Conservation (phyloP, 2,113 vertebrate genomes). For the Gorsachius goisagi region DNA sequence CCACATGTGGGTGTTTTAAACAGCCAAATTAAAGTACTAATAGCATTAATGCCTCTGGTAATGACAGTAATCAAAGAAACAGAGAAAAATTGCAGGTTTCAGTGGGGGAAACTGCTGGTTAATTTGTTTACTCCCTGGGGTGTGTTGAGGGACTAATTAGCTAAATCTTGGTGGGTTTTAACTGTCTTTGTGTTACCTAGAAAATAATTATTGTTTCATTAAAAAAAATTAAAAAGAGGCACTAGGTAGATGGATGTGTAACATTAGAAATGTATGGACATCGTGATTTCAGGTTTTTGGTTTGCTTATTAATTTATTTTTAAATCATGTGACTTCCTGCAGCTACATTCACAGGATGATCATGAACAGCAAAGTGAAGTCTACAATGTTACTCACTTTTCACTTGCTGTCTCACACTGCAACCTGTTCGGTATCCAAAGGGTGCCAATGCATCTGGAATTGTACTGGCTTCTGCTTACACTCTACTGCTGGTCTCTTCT, state of each 20-base stretch:
- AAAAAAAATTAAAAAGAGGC: background rate
- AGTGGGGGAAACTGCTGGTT: background rate
- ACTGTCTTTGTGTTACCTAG: background rate
- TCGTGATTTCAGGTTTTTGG: background rate
- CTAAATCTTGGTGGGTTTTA: background rate
- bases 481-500: background rate
- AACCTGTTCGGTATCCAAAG: background rate
- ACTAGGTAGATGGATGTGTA: background rate
- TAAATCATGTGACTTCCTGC: background rate
- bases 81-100: background rate
- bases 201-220: conserved; percentile 23
- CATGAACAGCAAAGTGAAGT: background rate
- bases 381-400: background rate
- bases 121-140: conserved; percentile 29
- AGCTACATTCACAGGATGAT: background rate
- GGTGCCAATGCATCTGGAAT: background rate
- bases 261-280: background rate
- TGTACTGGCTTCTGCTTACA: background rate
- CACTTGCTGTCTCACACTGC: background rate
- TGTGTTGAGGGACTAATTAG: conserved; percentile 22
- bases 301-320: background rate
- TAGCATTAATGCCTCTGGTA: background rate
- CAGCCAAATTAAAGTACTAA: background rate
- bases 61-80: conserved; percentile 27
- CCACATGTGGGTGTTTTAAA: background rate